Percentiles rank a stretch among this genome's conserved stretches.
These are phyloP conservation scores for Trinorchestia longiramus DNA, from an alignment of 1,140 invertebrate genomes.

Conservation along the genomic window DNA sequence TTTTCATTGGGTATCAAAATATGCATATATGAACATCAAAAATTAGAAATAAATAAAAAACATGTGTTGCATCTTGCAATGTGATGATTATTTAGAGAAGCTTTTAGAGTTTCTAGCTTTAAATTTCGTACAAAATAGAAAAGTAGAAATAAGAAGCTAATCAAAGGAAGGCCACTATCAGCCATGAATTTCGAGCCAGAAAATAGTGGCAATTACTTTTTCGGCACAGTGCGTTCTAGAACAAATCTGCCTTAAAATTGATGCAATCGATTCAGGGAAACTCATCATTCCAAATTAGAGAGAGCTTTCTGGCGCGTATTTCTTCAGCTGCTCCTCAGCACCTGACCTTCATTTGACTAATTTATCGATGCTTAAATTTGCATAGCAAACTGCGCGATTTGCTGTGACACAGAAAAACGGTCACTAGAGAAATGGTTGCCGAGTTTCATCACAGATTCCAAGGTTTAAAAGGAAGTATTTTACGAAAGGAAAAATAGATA, in stretches of 20 bases:
- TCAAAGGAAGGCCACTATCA: background rate
- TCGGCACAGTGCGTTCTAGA: background rate
- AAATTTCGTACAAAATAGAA: too few relatives aligned
- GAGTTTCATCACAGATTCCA: background rate
- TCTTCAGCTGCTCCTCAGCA: background rate
- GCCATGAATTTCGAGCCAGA: background rate
- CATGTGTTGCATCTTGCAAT: too few relatives aligned
- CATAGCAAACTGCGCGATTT: background rate
- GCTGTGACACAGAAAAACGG: background rate
- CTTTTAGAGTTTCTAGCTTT: too few relatives aligned
- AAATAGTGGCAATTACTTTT: background rate
- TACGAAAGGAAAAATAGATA: background rate
- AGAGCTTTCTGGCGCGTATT: background rate
- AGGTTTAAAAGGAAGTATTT: background rate
- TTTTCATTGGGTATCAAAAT: too few relatives aligned
- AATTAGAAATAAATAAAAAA: too few relatives aligned
- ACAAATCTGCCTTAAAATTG: background rate
- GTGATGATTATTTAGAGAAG: too few relatives aligned
- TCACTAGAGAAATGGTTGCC: background rate
- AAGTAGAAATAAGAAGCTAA: too few relatives aligned
- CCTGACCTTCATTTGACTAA: constrained; percentile 7
- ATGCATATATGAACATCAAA: too few relatives aligned
- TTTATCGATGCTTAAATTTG: background rate
- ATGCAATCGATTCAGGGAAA: background rate
- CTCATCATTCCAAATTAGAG: constrained; percentile 8